Conservation (phyloP, 2,797 vertebrate species). For the Anas bahamensis region DNA sequence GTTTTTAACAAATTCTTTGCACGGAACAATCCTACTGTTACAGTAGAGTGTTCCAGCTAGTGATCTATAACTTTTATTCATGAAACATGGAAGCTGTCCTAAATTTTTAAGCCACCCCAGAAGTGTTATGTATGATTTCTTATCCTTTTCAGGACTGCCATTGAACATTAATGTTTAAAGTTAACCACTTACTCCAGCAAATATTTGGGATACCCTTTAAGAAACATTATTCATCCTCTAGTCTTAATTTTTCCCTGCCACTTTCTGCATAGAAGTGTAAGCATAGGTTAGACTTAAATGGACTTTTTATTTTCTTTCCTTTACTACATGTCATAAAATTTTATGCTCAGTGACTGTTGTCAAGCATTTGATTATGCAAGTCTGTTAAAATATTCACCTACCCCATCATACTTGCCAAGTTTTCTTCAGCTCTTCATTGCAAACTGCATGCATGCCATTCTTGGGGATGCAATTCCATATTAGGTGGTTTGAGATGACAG, state of each 20-base stretch:
- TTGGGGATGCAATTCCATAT: too few species aligned
- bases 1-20: background rate
- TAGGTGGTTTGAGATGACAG: background rate
- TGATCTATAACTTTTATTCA: background rate
- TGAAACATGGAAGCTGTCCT: background rate
- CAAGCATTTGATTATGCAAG: background rate
- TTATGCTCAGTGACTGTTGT: background rate
- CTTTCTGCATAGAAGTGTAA: background rate
- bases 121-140: background rate
- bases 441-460: background rate
- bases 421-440: background rate
- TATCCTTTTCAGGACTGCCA: background rate
- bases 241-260: background rate
- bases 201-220: background rate
- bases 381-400: background rate
- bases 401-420: background rate
- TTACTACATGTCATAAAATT: background rate
- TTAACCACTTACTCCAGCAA: background rate
- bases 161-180: background rate
- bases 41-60: background rate
- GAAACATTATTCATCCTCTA: background rate
- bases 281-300: background rate
- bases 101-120: background rate
- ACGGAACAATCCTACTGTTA: constrained; percentile 1
- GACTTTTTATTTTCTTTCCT: background rate